phyloP scores from a whole-genome alignment of 2,888 invertebrate genomes.

The Pimpla rufipes region DNA sequence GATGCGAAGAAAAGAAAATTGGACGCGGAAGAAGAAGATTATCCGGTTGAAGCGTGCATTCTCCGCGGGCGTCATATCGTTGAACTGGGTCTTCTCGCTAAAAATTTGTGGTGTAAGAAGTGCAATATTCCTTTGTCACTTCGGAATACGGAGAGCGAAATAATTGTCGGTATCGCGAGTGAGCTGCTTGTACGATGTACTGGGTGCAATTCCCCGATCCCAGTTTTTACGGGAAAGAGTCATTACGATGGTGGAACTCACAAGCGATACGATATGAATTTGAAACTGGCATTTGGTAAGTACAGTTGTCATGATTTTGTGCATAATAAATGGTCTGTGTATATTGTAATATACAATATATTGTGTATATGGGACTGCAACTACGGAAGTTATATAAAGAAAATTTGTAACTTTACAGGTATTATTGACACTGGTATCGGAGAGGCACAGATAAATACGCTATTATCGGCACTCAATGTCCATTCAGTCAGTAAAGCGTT shows the following conservation, averaged over 20 bases:
- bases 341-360: background rate
- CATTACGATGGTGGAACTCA: background rate
- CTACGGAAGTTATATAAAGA: too few species aligned
- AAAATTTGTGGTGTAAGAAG: constrained; percentile 43
- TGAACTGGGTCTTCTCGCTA: constrained; percentile 23
- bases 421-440: constrained; percentile 33
- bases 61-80: too few species aligned
- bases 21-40: constrained; percentile 1
- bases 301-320: constrained; percentile 5
- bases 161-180: constrained; percentile 11
- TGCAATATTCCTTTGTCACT: constrained; percentile 40
- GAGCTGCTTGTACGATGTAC: constrained; percentile 10
- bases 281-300: constrained; percentile 28
- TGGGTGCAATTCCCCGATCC: constrained; percentile 2
- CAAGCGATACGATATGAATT: constrained; percentile 38
- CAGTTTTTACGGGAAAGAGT: constrained; percentile 17
- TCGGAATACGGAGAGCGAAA: constrained; percentile 24
- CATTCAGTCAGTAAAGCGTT: constrained; percentile 30
- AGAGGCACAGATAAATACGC: constrained; percentile 40
- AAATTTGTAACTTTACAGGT: constrained; percentile 21
- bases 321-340: background rate
- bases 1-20: constrained; percentile 19
- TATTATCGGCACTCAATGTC: constrained; percentile 59
- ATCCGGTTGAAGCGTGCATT: constrained; percentile 5
- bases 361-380: constrained; percentile 1